Evolutionary conservation across 2,888 invertebrate species (phyloP).

Genomic region (Diabrotica balteata): DNA sequence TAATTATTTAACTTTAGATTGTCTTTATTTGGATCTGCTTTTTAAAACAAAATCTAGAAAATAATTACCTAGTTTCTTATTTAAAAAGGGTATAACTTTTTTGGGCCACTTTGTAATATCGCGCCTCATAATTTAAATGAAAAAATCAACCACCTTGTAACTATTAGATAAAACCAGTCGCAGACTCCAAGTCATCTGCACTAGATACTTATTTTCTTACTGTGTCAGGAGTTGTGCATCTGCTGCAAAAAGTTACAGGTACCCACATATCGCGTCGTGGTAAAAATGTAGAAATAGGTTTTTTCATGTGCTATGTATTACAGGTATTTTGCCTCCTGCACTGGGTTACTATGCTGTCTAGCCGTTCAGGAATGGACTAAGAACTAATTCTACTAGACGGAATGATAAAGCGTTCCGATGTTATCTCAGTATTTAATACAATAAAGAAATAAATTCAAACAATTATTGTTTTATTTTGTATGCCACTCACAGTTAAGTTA

Average conservation of each 20-base stretch:
- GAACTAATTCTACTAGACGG: background rate
- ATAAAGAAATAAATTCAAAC: too few species aligned
- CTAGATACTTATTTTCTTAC: conserved; percentile 34
- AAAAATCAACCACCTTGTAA: conserved; percentile 23
- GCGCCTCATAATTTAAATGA: too few species aligned
- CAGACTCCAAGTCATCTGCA: conserved; percentile 26
- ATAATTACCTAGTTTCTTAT: too few species aligned
- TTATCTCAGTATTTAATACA: too few species aligned
- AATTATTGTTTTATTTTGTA: too few species aligned
- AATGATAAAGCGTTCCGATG: background rate
- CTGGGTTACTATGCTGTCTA: conserved; percentile 50
- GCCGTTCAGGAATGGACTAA: conserved; percentile 33
- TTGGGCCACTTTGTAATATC: too few species aligned
- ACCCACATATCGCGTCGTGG: conserved; percentile 35
- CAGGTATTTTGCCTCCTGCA: conserved; percentile 37
- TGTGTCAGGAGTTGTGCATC: conserved; percentile 36
- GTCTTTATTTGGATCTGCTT: too few species aligned
- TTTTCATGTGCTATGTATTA: conserved; percentile 43
- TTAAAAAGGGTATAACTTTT: too few species aligned
- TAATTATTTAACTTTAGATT: too few species aligned
- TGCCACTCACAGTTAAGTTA: too few species aligned
- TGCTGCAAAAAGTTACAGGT: conserved; percentile 38
- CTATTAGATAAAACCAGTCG: conserved; percentile 30
- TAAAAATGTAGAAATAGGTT: conserved; percentile 43
- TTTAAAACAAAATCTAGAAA: too few species aligned